phyloP scores from a whole-genome alignment of 2,797 vertebrate species.

The Helostoma temminkii region DNA sequence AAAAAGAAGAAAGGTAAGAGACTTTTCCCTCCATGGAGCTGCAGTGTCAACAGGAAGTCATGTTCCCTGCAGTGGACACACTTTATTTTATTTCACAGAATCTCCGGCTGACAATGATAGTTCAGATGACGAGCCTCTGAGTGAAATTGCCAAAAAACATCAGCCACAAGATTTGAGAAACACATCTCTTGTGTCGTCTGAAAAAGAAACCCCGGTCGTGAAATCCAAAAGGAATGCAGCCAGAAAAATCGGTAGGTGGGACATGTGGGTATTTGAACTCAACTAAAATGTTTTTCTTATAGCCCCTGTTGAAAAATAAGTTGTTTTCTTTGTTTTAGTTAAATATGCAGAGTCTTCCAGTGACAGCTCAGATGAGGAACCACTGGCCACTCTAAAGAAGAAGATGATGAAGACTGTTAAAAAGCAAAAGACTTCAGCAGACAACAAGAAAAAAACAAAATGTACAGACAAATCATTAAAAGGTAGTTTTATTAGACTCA shows the following conservation, averaged over 20 bases:
- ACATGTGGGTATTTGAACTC: not conserved
- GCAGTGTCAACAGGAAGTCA: not conserved
- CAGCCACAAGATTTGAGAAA: constrained; percentile 24
- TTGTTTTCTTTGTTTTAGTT: constrained; percentile 37
- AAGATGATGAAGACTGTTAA: constrained; percentile 27
- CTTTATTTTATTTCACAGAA: constrained; percentile 38
- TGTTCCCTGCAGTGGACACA: not conserved
- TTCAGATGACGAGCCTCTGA: constrained; percentile 68
- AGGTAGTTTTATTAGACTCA: constrained; percentile 23
- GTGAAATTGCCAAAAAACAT: constrained; percentile 38
- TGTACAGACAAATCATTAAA: not conserved
- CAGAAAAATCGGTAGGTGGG: constrained; percentile 47
- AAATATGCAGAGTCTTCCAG: constrained; percentile 60
- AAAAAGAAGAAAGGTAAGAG: constrained; percentile 43
- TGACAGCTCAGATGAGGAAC: constrained; percentile 68
- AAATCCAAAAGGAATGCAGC: constrained; percentile 56
- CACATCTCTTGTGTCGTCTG: not conserved
- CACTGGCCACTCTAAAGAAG: constrained; percentile 16
- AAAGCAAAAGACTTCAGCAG: constrained; percentile 17
- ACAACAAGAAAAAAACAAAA: constrained; percentile 25
- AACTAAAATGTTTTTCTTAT: not conserved
- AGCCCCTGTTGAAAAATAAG: not conserved
- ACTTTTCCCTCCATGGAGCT: not conserved
- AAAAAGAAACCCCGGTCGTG: not conserved
- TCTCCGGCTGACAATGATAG: constrained; percentile 27